Evolutionary conservation across 1,140 invertebrate genomes (phyloP).

Genomic region (Chironomus tepperi): DNA sequence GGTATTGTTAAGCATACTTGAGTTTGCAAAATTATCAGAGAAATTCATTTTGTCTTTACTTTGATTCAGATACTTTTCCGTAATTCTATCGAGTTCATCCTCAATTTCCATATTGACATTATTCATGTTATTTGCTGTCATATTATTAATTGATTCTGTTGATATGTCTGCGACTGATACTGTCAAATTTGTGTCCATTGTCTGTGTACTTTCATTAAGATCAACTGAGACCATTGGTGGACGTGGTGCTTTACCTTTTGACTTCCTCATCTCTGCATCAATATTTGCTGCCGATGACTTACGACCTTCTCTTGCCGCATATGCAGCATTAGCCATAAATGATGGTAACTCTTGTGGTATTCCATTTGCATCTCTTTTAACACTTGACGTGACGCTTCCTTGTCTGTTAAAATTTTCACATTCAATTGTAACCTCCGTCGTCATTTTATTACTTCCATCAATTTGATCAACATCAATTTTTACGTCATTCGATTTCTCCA

Average conservation of each 20-base stretch:
- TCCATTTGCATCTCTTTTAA: conserved; percentile 48
- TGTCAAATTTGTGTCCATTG: conserved; percentile 27
- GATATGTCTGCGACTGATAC: conserved; percentile 26
- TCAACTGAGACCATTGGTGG: conserved; percentile 44
- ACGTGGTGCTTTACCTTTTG: conserved; percentile 62
- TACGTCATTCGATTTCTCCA: conserved; percentile 35
- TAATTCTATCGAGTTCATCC: conserved; percentile 21
- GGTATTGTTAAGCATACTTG: conserved; percentile 17
- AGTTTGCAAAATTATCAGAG: conserved; percentile 28
- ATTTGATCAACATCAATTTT: conserved; percentile 40
- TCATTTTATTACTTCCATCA: conserved; percentile 29
- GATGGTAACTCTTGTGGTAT: conserved; percentile 53
- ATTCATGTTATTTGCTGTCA: conserved; percentile 26
- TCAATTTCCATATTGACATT: conserved; percentile 29
- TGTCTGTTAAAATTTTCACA: conserved; percentile 25
- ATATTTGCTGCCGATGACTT: conserved; percentile 40
- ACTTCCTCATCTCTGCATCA: conserved; percentile 46
- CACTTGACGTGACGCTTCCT: conserved; percentile 41
- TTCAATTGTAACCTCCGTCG: conserved; percentile 14
- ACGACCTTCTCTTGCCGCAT: conserved; percentile 55
- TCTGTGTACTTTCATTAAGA: conserved; percentile 30
- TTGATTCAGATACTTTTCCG: conserved; percentile 16
- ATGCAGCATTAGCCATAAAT: conserved; percentile 60
- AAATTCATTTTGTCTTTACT: conserved; percentile 28
- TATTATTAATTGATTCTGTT: conserved; percentile 26